Base-by-base conservation (phyloP, 2,888 invertebrate species). In the Macaria notata region DNA sequence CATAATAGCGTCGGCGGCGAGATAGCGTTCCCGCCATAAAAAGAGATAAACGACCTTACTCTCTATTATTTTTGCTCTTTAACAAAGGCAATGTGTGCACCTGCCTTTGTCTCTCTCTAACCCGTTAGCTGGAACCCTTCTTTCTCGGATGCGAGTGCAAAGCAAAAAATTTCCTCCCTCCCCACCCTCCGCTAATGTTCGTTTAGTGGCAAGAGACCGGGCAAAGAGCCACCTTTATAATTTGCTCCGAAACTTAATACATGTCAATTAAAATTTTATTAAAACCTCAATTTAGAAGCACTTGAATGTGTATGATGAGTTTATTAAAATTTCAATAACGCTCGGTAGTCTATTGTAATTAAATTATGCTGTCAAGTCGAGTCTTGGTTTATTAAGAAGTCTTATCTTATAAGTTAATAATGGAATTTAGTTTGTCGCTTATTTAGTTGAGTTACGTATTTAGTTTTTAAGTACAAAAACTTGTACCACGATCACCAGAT, bases 51-150 rank as follows among this genome's bases (percentile, higher is more conserved):
- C 91, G 90, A 90, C 88, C 88, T 79, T 79, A 84, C 83, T 86
- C 88, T 92, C 92, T 91, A 92, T 91, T 90, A 91, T 91, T 91
- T 91, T 90, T 90, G 86, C 84, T 84, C 86, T 86, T 87, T 86
- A 87, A 91, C 89, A 91, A 91, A 84, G 76, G 89, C 83, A 87
- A 87, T 86, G 88, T 86, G 88, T 88, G 88, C 86, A 87, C 83
- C 83, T 84, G 83, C 79, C 78, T 81, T 88, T 78, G 86, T 88
- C 90, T 83, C 86, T 77, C 71, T 90, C 84, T 74, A 64, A 57
- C 84, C 51, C 71, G 61, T 60, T 49, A 64, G 61, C 59, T 64
- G 48, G 49, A 45, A 57, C 75, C 69, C 69, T 57, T 68, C 81
- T 75, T 73, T 83, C 76, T 83, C 83, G 67, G 68, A 73, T 71